Evolutionary conservation across 1,140 invertebrate genomes (phyloP).

Genomic region (Aphis gossypii): DNA sequence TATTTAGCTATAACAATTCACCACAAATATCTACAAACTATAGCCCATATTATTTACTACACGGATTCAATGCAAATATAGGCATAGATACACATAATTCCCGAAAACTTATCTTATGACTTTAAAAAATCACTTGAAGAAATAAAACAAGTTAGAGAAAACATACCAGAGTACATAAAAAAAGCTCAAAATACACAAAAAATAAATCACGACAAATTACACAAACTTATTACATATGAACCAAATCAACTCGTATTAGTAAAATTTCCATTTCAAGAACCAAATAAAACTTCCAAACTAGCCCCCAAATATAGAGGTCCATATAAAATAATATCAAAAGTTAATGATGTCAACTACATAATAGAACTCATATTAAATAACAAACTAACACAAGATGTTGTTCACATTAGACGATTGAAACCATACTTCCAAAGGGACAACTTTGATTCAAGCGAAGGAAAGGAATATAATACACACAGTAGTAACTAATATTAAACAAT

Average conservation of each 20-base stretch:
- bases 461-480: background rate
- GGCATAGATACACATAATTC: background rate
- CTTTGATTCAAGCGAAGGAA: background rate
- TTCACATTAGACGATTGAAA: background rate
- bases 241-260: background rate
- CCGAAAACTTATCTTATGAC: slow-evolving; percentile 5
- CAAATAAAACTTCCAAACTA: background rate
- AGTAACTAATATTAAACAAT: background rate
- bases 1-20: slow-evolving; percentile 2
- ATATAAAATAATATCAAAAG: background rate
- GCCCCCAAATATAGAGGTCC: background rate
- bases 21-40: background rate
- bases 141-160: background rate
- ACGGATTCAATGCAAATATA: background rate
- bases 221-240: background rate
- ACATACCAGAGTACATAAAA: slow-evolving; percentile 18
- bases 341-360: background rate
- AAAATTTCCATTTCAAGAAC: background rate
- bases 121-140: background rate
- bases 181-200: slow-evolving; percentile 20
- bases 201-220: background rate
- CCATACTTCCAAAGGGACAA: background rate
- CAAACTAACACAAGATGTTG: background rate
- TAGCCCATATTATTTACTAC: background rate
- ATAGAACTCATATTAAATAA: background rate